Base-by-base conservation (phyloP, 2,113 vertebrate genomes). In the Poeciliopsis prolifica region DNA sequence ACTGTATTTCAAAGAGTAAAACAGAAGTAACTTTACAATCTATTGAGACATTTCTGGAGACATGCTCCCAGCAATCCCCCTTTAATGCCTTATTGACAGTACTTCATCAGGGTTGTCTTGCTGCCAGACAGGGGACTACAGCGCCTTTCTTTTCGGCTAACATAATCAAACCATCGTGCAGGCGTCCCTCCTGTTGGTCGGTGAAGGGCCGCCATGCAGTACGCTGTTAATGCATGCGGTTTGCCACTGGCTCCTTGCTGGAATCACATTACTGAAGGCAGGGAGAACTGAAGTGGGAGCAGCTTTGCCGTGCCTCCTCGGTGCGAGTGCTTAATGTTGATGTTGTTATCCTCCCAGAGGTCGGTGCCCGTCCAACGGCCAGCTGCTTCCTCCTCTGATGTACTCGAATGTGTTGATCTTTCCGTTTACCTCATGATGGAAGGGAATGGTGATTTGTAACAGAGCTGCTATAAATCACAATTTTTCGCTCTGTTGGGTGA, bases 351-450 rank as follows among this genome's bases (percentile, higher is more conserved):
- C 84, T 88, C 84, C 72, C 82, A 30, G 81, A 90, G 87, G 88
- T 85, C 77, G 74, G 79, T 83, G 88, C 66, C 84, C 82, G 87
- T 88, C 76, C 80, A 87, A 51, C 48, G n/a, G 81, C 89, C 92
- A 90, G 90, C 92, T 93, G 90, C 88, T 93, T 94, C 91, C 90
- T 93, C 83, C 88, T 88, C 89, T 86, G 80, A 88, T 89, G 86
- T 88, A 83, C 82, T 86, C 79, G 83, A 79, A 87, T 86, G 81
- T 93, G 90, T 92, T 91, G 91, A 87, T 92, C 84, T 94, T 94
- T 94, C 92, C 92, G 70, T 89, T 93, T 88, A 88, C 88, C 83
- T 91, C 88, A 89, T 86, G 87, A 83, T 88, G 89, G 88, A 89
- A 88, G 87, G 83, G 81, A 86, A 88, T 81, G 74, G n/a, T 42